These are phyloP conservation scores for Piscicola geometra DNA, from an alignment of 2,888 invertebrate genomes.

Conservation along the genomic window DNA sequence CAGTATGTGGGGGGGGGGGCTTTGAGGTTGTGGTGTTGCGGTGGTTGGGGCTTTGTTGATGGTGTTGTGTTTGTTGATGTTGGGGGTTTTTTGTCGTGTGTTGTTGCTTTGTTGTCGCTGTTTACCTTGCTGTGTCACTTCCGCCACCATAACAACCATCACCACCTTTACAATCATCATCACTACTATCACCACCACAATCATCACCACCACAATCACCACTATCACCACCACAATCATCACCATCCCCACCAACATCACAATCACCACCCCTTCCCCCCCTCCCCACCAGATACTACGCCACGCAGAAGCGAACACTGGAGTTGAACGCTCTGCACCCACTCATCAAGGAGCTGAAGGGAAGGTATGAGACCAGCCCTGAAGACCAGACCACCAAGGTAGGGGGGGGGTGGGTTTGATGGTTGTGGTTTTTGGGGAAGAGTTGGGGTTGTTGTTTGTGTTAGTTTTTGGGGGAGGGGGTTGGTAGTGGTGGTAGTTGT, in stretches of 20 bases:
- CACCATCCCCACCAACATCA: too few relatives aligned
- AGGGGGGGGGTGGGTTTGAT: constrained; percentile 30
- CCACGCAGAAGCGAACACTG: constrained; percentile 74
- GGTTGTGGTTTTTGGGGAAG: too few relatives aligned
- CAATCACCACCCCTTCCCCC: neutral
- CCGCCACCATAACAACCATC: too few relatives aligned
- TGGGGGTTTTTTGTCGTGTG: neutral
- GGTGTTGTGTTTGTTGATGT: neutral
- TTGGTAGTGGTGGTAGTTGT: too few relatives aligned
- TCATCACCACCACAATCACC: neutral
- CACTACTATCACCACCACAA: too few relatives aligned
- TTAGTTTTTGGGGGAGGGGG: too few relatives aligned
- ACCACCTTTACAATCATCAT: too few relatives aligned
- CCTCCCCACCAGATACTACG: constrained; percentile 48
- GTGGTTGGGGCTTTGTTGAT: neutral
- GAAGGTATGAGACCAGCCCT: constrained; percentile 70
- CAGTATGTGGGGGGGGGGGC: constrained; percentile 58
- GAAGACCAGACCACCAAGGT: constrained; percentile 69
- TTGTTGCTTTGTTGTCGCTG: neutral
- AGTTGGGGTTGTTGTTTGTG: too few relatives aligned
- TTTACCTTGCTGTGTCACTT: neutral
- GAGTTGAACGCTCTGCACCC: constrained; percentile 98
- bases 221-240: neutral
- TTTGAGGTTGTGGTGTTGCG: neutral
- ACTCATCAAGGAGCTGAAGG: constrained; percentile 80